These are phyloP conservation scores for Knipowitschia caucasica DNA, from an alignment of 2,797 vertebrate species.

Conservation along the genomic window DNA sequence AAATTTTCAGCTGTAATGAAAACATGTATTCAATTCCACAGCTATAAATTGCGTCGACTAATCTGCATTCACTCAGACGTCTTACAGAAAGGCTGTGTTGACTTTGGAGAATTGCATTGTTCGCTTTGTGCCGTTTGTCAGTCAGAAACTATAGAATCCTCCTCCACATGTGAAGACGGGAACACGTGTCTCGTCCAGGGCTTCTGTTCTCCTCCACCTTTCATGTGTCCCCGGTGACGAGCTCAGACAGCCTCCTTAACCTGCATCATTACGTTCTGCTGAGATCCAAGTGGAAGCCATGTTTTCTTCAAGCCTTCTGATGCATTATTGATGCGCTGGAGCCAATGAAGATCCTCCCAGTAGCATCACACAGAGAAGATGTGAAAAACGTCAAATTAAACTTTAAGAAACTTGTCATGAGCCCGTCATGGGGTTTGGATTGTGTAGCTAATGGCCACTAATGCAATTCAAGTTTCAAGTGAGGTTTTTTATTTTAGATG, in stretches of 20 bases:
- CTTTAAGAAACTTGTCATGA: background rate
- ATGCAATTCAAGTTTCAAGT: background rate
- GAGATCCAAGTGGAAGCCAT: background rate
- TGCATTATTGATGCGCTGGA: slow-evolving; percentile 5
- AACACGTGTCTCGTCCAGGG: background rate
- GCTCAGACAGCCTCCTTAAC: background rate
- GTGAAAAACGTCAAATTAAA: slow-evolving; percentile 1
- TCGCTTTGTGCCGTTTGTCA: too few relatives aligned
- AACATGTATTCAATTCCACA: background rate
- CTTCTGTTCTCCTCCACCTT: background rate
- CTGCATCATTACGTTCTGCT: slow-evolving; percentile 4
- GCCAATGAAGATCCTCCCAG: background rate
- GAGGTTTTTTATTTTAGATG: background rate
- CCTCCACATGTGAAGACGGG: background rate
- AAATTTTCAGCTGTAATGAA: too few relatives aligned
- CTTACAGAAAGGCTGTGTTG: background rate
- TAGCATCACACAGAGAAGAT: slow-evolving; percentile 3
- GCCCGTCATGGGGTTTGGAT: background rate
- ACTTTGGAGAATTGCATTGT: too few relatives aligned
- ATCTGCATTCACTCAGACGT: background rate
- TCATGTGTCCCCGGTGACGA: background rate
- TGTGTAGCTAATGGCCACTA: background rate
- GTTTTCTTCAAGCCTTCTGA: slow-evolving; percentile 5
- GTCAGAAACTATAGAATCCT: background rate
- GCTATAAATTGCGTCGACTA: background rate